Evolutionary conservation across 2,797 vertebrate species (phyloP).

Genomic region (Botia kubotai): DNA sequence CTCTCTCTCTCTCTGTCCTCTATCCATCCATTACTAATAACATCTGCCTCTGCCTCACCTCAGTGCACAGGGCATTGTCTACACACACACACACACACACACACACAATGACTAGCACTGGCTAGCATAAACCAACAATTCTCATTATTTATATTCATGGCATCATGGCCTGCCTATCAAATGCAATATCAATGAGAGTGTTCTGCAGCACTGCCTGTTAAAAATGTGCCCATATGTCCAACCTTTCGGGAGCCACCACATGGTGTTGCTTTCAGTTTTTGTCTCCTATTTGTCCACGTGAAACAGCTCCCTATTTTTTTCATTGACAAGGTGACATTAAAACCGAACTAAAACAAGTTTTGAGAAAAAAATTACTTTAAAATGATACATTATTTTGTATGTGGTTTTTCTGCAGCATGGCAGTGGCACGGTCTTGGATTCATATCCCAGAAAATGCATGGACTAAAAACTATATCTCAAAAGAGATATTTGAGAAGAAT

Average conservation of each 20-base stretch:
- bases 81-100: constrained; percentile 6
- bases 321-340: constrained; percentile 28
- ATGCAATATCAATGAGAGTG: constrained; percentile 31
- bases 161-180: constrained; percentile 30
- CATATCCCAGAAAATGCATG: too few species aligned
- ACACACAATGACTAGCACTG: constrained; percentile 9
- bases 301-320: not conserved
- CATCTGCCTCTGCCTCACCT: constrained; percentile 77
- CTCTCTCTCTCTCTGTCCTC: constrained; percentile 51
- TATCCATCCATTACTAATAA: constrained; percentile 81
- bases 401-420: too few species aligned
- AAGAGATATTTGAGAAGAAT: too few species aligned
- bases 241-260: constrained; percentile 20
- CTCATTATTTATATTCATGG: constrained; percentile 58
- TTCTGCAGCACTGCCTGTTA: constrained; percentile 14
- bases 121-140: constrained; percentile 22
- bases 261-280: not conserved
- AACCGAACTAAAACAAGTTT: not conserved
- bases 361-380: too few species aligned
- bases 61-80: constrained; percentile 40
- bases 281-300: not conserved
- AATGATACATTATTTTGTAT: too few species aligned
- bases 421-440: too few species aligned
- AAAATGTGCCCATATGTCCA: constrained; percentile 15
- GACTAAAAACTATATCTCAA: too few species aligned